Evolutionary conservation across 2,888 invertebrate species (phyloP).

Genomic region (Plebejus argus): DNA sequence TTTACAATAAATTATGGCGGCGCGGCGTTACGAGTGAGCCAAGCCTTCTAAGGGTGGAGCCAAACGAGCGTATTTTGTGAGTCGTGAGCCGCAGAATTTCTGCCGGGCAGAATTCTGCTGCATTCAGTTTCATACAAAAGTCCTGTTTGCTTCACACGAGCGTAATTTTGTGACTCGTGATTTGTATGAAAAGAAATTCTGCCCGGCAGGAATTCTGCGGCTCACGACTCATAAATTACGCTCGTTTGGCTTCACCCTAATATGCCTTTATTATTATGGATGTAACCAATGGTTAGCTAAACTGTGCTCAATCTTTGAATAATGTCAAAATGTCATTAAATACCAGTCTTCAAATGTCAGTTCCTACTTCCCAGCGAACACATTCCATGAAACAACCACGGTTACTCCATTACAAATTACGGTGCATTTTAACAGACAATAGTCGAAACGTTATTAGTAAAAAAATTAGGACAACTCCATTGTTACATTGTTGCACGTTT

Average conservation of each 20-base stretch:
- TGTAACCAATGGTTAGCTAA: not conserved
- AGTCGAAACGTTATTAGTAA: constrained; percentile 27
- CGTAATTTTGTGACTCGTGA: too few species aligned
- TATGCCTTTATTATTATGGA: not conserved
- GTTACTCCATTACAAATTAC: not conserved
- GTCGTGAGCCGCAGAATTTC: too few species aligned
- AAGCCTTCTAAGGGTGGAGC: not conserved
- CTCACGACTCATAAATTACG: too few species aligned
- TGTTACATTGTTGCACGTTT: constrained; percentile 25
- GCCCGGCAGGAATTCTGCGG: too few species aligned
- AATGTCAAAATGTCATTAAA: not conserved
- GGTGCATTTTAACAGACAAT: constrained; percentile 16
- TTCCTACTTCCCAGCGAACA: not conserved
- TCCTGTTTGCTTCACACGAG: too few species aligned
- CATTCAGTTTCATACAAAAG: too few species aligned
- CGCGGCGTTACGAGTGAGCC: not conserved
- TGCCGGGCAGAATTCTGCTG: too few species aligned
- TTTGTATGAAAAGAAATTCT: too few species aligned
- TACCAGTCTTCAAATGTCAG: not conserved
- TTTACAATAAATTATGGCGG: not conserved
- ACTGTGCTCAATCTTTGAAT: not conserved
- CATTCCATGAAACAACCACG: constrained; percentile 12
- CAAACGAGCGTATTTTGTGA: too few species aligned
- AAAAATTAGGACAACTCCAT: constrained; percentile 28
- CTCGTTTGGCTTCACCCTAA: too few species aligned